Conservation (phyloP, 2,888 invertebrate species). For the Cremastobaeus sp. region DNA sequence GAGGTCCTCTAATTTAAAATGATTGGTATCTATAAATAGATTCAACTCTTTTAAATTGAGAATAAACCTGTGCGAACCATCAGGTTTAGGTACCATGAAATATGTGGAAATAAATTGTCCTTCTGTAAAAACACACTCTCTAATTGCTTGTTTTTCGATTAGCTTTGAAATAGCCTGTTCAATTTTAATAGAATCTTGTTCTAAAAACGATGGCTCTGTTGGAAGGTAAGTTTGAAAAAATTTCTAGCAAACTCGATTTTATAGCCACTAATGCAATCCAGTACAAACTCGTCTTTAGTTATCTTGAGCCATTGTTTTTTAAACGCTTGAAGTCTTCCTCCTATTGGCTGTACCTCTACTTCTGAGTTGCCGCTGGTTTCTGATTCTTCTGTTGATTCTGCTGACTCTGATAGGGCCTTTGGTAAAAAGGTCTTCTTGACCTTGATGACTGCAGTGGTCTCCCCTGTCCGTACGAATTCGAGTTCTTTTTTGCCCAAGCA, state of each 20-base stretch:
- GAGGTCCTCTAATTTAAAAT: conserved; percentile 57
- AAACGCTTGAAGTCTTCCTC: conserved; percentile 7
- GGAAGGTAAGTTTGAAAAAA: background rate
- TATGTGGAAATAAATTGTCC: conserved; percentile 18
- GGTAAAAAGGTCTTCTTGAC: background rate
- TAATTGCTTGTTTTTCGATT: conserved; percentile 9
- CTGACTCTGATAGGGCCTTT: conserved; percentile 12
- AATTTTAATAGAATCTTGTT: conserved; percentile 2
- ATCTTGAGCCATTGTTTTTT: conserved; percentile 10
- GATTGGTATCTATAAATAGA: conserved; percentile 18
- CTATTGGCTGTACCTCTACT: conserved; percentile 11
- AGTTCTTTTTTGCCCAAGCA: conserved; percentile 16
- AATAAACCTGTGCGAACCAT: too few species aligned
- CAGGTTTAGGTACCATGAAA: conserved; percentile 57
- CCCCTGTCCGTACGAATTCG: conserved; percentile 17
- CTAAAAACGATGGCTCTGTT: conserved; percentile 1
- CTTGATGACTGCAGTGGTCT: conserved; percentile 25
- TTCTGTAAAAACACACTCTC: background rate
- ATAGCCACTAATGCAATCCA: conserved; percentile 8
- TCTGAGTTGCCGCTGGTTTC: conserved; percentile 6
- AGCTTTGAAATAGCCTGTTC: conserved; percentile 1
- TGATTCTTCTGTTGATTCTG: conserved; percentile 17
- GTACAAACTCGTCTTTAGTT: conserved; percentile 4
- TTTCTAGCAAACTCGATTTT: conserved; percentile 8
- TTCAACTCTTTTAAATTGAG: conserved; percentile 1